These are phyloP conservation scores for Passerculus sandwichensis DNA, from an alignment of 2,797 vertebrate genomes.

Conservation along the genomic window DNA sequence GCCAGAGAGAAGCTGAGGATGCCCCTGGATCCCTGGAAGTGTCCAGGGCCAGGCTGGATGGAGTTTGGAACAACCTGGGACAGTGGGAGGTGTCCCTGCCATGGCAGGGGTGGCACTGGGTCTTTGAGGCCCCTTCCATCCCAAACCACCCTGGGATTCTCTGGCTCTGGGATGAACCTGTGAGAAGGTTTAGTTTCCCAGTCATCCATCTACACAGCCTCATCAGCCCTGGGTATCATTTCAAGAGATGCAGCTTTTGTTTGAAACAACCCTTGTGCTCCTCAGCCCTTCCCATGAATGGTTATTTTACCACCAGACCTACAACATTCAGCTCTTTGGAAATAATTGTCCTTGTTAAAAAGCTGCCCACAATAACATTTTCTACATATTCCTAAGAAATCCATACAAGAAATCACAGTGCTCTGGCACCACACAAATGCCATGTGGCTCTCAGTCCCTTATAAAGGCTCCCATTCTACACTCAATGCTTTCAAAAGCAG, in stretches of 20 bases:
- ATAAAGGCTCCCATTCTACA: conserved; percentile 62
- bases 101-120: neutral
- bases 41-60: neutral
- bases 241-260: neutral
- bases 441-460: conserved; percentile 28
- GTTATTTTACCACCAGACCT: neutral
- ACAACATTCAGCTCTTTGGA: neutral
- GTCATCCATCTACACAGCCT: neutral
- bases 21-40: neutral
- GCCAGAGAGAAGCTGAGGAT: neutral
- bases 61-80: neutral
- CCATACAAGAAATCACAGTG: conserved; percentile 45
- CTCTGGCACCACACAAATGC: neutral
- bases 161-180: rapidly evolving
- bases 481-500: conserved; percentile 56
- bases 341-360: conserved; percentile 32
- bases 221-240: neutral
- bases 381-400: conserved; percentile 35
- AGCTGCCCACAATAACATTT: conserved; percentile 51
- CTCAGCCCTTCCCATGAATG: neutral
- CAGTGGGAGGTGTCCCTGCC: neutral
- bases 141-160: neutral
- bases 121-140: neutral
- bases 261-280: neutral
- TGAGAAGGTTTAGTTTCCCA: neutral